Evolutionary conservation across 1,140 invertebrate species (phyloP).

Genomic region (fruit fly (Drosophila melanogaster)): Release_6_plus_ISO1_MT NC_004354.4:15345501-15346000

Average conservation of each 20-base stretch:
- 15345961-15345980: too few species aligned
- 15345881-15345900: too few species aligned
- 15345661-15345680: slow-evolving; percentile 61
- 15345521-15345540: slow-evolving; percentile 56
- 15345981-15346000: too few species aligned
- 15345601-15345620: slow-evolving; percentile 64
- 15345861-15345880: too few species aligned
- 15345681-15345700: slow-evolving; percentile 84
- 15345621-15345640: slow-evolving; percentile 30
- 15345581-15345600: slow-evolving; percentile 51
- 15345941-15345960: too few species aligned
- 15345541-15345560: slow-evolving; percentile 42
- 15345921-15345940: too few species aligned
- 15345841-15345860: too few species aligned
- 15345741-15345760: slow-evolving; percentile 83
- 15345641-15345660: slow-evolving; percentile 28
- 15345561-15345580: slow-evolving; percentile 53
- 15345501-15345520: slow-evolving; percentile 61
- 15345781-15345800: neutral
- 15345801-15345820: too few species aligned
- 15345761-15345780: slow-evolving; percentile 41
- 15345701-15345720: slow-evolving; percentile 85
- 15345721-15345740: slow-evolving; percentile 80
- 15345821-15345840: too few species aligned
- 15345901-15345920: too few species aligned